These are phyloP conservation scores for Embiotoca jacksoni DNA, from an alignment of 2,113 vertebrate species.

Conservation along the genomic window DNA sequence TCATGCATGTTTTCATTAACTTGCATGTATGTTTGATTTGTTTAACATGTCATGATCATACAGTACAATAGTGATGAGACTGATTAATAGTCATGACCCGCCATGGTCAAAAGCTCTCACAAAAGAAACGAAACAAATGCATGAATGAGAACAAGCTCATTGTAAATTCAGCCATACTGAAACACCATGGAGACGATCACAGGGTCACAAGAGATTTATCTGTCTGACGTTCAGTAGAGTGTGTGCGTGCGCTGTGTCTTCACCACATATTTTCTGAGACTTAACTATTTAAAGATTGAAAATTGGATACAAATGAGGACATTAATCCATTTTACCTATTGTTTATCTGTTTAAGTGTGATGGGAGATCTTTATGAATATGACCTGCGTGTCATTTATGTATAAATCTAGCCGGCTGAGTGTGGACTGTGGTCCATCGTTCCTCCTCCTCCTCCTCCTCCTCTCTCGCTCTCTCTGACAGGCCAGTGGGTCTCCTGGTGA, in stretches of 20 bases:
- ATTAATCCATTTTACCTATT: background rate
- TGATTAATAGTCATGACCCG: background rate
- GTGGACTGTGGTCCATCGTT: slow-evolving; percentile 49
- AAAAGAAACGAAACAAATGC: background rate
- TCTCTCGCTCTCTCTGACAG: slow-evolving; percentile 52
- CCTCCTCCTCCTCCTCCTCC: slow-evolving; percentile 14
- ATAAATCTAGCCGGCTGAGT: slow-evolving; percentile 42
- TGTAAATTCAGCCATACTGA: background rate
- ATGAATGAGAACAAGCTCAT: background rate
- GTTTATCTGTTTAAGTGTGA: background rate
- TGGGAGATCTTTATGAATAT: background rate
- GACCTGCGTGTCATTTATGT: background rate
- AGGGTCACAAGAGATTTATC: background rate
- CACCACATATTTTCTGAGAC: background rate
- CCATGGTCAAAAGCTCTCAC: background rate
- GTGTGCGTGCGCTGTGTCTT: background rate
- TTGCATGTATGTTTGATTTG: background rate
- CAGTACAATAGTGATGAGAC: too few relatives aligned
- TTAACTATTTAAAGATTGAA: background rate
- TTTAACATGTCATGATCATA: background rate
- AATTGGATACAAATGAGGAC: background rate
- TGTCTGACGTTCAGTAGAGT: background rate
- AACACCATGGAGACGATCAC: background rate
- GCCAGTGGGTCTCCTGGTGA: slow-evolving; percentile 71
- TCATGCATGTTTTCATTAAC: slow-evolving; percentile 1